Percentiles rank a stretch among this genome's conserved stretches.
Evolutionary conservation across 1,140 invertebrate genomes (phyloP).

Genomic region (Drosophila auraria): DNA sequence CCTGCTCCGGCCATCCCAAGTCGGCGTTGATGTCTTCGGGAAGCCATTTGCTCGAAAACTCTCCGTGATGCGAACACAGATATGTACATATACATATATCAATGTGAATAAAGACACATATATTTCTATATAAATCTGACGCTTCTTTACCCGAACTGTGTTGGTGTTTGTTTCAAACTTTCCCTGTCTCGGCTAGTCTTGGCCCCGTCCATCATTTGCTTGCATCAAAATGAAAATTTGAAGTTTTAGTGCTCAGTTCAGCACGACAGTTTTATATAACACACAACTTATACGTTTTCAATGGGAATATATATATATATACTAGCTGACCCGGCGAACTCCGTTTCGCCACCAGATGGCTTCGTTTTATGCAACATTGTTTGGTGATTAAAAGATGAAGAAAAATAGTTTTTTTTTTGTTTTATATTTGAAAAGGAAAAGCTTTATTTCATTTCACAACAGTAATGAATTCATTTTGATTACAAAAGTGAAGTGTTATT

Average conservation of each 20-base stretch:
- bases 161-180: constrained; percentile 68
- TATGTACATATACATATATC: not conserved
- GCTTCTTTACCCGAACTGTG: constrained; percentile 38
- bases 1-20: constrained; percentile 1
- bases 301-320: constrained; percentile 35
- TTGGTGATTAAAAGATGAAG: too few species aligned
- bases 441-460: too few species aligned
- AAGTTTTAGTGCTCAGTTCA: constrained; percentile 54
- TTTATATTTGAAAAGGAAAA: too few species aligned
- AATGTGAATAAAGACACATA: not conserved
- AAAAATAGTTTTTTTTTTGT: too few species aligned
- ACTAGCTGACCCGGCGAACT: too few species aligned
- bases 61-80: constrained; percentile 10
- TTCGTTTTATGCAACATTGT: too few species aligned
- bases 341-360: too few species aligned
- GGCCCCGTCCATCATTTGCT: constrained; percentile 29
- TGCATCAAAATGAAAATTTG: constrained; percentile 47
- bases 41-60: constrained; percentile 40
- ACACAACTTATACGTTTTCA: constrained; percentile 79
- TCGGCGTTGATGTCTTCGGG: constrained; percentile 63
- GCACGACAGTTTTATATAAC: constrained; percentile 60
- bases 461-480: too few species aligned
- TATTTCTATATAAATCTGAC: constrained; percentile 12
- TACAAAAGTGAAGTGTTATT: too few species aligned
- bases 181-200: constrained; percentile 31